phyloP scores from a whole-genome alignment of 2,888 invertebrate species.

The Chydorus sphaericus region DNA sequence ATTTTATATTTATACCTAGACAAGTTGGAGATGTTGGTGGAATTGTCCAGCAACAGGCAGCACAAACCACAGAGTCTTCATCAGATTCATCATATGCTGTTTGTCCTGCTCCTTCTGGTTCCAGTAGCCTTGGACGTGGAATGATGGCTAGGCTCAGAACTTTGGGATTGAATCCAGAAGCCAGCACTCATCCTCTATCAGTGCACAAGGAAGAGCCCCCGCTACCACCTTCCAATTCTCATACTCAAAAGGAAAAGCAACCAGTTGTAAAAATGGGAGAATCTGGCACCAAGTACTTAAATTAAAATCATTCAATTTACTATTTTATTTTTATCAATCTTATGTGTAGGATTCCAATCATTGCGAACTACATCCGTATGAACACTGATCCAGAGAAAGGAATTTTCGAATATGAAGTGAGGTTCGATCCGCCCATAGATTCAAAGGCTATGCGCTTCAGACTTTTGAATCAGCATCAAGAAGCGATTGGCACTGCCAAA shows the following conservation, averaged over 20 bases:
- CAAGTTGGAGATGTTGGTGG: no score
- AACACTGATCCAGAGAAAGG: constrained; percentile 48
- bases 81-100: no score
- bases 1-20: no score
- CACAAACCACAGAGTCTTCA: no score
- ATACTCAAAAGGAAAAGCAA: not conserved
- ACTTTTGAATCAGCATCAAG: constrained; percentile 42
- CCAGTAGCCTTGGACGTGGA: not conserved
- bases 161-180: not conserved
- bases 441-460: constrained; percentile 45
- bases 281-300: not conserved
- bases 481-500: constrained; percentile 48
- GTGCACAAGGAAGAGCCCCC: not conserved
- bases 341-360: constrained; percentile 26
- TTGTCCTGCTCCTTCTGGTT: no score
- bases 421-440: constrained; percentile 58
- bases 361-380: constrained; percentile 59
- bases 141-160: not conserved
- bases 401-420: constrained; percentile 69
- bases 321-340: not conserved
- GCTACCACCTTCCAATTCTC: no score
- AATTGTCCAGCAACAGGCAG: no score
- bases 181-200: not conserved
- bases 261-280: not conserved
- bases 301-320: no score